Percentiles rank a stretch among this genome's conserved stretches.
Evolutionary conservation across 2,888 invertebrate species (phyloP).

Genomic region (Heteromyza rotundicornis): DNA sequence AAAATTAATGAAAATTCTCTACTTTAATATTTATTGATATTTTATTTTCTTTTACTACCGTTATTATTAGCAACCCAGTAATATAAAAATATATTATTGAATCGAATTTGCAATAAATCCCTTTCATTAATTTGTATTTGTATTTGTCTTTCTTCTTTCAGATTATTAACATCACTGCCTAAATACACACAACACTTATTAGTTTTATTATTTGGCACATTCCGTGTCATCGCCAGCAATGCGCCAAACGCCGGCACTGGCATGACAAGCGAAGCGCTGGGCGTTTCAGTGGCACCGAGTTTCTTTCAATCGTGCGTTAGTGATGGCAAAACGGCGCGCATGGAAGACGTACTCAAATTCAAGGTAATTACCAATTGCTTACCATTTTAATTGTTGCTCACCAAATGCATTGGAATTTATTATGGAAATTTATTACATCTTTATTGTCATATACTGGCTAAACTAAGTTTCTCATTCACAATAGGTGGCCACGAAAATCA

Average conservation of each 20-base stretch:
- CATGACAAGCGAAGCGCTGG: constrained; percentile 94
- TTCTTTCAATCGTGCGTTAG: constrained; percentile 96
- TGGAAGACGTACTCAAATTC: constrained; percentile 94
- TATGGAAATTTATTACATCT: no score
- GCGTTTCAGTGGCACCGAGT: constrained; percentile 94
- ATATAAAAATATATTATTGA: no score
- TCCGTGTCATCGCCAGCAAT: constrained; percentile 91
- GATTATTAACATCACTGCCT: constrained; percentile 86
- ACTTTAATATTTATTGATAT: no score
- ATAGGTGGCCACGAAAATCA: constrained; percentile 92
- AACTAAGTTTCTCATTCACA: neutral
- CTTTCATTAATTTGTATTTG: no score
- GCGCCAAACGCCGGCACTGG: constrained; percentile 88
- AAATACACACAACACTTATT: constrained; percentile 90
- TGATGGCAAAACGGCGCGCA: constrained; percentile 91
- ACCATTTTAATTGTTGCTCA: no score
- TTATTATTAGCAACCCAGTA: no score
- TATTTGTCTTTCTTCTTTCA: constrained; percentile 59
- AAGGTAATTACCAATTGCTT: constrained; percentile 70
- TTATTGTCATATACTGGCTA: neutral
- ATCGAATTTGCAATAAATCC: no score
- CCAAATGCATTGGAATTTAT: neutral
- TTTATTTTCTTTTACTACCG: no score
- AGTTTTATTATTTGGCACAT: constrained; percentile 95
- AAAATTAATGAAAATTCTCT: no score